Percentiles rank a stretch among this genome's conserved stretches.
Conservation (phyloP, 2,113 vertebrate species). For the Epinephelus lanceolatus region DNA sequence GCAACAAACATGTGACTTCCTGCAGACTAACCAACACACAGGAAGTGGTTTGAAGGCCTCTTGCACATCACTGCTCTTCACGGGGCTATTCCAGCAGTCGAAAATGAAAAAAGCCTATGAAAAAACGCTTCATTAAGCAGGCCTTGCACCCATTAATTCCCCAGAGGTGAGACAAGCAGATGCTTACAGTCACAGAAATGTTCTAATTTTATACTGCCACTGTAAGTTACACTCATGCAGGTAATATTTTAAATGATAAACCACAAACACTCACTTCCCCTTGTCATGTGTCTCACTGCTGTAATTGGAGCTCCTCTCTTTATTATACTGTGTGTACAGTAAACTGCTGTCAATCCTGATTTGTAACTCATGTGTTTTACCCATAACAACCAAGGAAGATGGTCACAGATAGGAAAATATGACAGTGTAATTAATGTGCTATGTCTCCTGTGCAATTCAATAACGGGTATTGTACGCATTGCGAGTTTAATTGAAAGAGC, state of each 20-base stretch:
- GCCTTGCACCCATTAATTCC: neutral
- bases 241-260: neutral
- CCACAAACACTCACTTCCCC: neutral
- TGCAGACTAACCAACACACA: constrained; percentile 72
- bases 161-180: neutral
- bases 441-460: neutral
- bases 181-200: neutral
- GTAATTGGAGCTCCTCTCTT: constrained; percentile 33
- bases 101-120: too few relatives aligned
- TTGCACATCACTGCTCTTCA: constrained; percentile 66
- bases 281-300: neutral
- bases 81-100: constrained; percentile 18
- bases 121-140: constrained; percentile 14
- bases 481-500: neutral
- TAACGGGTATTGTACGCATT: neutral
- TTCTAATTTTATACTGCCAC: neutral
- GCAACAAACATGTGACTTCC: constrained; percentile 81
- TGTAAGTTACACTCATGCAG: neutral
- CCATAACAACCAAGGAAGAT: constrained; percentile 33
- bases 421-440: neutral
- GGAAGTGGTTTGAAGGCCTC: constrained; percentile 80
- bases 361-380: constrained; percentile 54
- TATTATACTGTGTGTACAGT: constrained; percentile 53
- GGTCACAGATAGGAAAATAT: neutral
- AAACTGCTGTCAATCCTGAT: constrained; percentile 44